Evolutionary conservation across 2,797 vertebrate genomes (phyloP), one percentile per base, ranked within the genome.

Genomic region (Argya squamiceps): DNA sequence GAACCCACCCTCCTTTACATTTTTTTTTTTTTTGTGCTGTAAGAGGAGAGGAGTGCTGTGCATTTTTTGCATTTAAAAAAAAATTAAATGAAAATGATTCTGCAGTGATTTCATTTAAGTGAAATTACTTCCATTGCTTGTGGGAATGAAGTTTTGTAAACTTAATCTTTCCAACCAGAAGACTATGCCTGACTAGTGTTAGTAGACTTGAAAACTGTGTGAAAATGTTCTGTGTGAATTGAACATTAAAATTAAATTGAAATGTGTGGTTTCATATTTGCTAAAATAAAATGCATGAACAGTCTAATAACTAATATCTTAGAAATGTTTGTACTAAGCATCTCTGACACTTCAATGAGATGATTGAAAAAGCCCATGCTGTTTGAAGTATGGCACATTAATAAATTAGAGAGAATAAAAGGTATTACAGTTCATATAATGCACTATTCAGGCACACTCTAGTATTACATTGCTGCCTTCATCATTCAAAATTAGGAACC

Each of bases 191-290:
- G 26, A 78, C 18, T 65, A 71, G 69, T 82, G 34, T 36, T 32
- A 92, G 65, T 83, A 92, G 65, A 26, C 43, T 83, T 91, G 22
- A 60, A 91, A 91, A 47, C 15, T 14, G n/a, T 4, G 9, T 41
- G 60, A 56, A 50, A 50, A 62, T 24, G 6, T 44, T 93, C 64
- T 63, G 6, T 32, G 30, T 75, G 52, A 84, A 58, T 8, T 36
- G 53, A 80, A 37, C 21, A n/a, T 76, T 95, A 88, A 81, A 96
- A 84, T 87, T 22, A 77, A 94, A 96, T 91, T 80, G 68, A 96
- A 95, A 95, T 46, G 30, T 0, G 0, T 62, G 63, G 69, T 94
- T 82, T 84, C 19, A 41, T 94, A 12, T 87, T 96, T 95, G 71
- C 26, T 39, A 15, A 94, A 96, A 81, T 89, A 81, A 91, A 92